Evolutionary conservation across 2,888 invertebrate genomes (phyloP).

Genomic region (Drosophila sordidapex): DNA sequence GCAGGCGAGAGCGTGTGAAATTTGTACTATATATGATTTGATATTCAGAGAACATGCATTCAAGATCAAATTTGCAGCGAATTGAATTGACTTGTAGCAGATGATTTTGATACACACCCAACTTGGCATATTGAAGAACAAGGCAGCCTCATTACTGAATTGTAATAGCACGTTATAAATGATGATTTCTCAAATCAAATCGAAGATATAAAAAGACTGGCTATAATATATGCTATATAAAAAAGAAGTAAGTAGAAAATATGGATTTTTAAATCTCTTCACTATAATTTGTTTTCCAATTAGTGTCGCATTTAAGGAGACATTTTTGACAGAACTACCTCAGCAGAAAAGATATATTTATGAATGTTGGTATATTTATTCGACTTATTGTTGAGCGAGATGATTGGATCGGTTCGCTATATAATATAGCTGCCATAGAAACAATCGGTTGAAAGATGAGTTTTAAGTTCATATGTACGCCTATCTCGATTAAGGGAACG

Average conservation of each 20-base stretch:
- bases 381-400: background rate
- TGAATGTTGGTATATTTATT: background rate
- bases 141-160: background rate
- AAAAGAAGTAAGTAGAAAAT: too few relatives aligned
- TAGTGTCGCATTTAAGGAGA: too few relatives aligned
- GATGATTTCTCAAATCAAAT: background rate
- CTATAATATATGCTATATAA: too few relatives aligned
- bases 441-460: background rate
- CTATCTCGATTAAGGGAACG: background rate
- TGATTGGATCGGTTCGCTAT: background rate
- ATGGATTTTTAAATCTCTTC: too few relatives aligned
- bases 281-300: too few relatives aligned
- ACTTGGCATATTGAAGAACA: background rate
- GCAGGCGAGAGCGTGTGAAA: slow-evolving; percentile 76
- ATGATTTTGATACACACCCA: background rate
- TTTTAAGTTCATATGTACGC: background rate
- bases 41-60: slow-evolving; percentile 4
- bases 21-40: slow-evolving; percentile 42
- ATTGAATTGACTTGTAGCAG: background rate
- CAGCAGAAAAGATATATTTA: background rate
- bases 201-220: background rate
- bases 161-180: background rate
- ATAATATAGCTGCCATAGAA: background rate
- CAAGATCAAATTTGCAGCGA: background rate
- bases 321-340: too few relatives aligned